Conservation (phyloP, 2,113 vertebrate genomes). For the Ovibos moschatus region DNA sequence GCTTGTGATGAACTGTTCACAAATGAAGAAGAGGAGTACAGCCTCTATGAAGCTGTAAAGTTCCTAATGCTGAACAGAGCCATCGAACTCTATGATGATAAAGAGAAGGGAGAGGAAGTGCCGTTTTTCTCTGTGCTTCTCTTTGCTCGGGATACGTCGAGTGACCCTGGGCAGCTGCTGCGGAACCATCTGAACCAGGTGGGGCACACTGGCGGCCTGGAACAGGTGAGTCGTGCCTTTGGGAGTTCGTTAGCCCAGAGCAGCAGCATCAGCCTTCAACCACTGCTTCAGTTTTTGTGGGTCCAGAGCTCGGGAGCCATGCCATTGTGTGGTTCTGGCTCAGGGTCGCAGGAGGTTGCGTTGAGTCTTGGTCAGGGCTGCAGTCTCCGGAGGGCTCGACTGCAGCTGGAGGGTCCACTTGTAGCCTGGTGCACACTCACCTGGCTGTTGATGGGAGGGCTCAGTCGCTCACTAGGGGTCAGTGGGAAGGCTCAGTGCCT, state of each 20-base stretch:
- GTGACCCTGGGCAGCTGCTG: constrained; percentile 90
- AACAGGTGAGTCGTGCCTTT: constrained; percentile 87
- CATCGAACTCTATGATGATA: constrained; percentile 86
- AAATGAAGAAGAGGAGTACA: constrained; percentile 91
- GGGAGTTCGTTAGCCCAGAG: neutral
- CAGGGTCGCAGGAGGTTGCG: neutral
- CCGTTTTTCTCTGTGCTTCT: constrained; percentile 96
- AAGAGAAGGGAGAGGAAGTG: constrained; percentile 87
- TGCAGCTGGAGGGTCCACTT: neutral
- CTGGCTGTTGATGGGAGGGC: neutral
- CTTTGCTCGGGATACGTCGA: constrained; percentile 95
- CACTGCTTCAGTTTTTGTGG: neutral
- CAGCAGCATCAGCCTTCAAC: neutral
- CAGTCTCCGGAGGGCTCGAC: neutral
- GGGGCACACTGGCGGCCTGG: constrained; percentile 93
- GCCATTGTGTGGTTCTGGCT: neutral
- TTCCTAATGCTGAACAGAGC: constrained; percentile 94
- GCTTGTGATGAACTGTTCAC: constrained; percentile 90
- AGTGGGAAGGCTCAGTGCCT: neutral
- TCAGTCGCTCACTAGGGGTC: neutral
- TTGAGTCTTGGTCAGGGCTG: neutral
- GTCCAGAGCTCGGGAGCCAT: neutral
- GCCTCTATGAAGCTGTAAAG: constrained; percentile 94
- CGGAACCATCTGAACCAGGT: constrained; percentile 94
- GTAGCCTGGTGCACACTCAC: neutral